A percentile compares a stretch with the other conserved stretches of the same genome.
Evolutionary conservation across 2,797 vertebrate genomes (phyloP).

Genomic region (Typhlichthys subterraneus): DNA sequence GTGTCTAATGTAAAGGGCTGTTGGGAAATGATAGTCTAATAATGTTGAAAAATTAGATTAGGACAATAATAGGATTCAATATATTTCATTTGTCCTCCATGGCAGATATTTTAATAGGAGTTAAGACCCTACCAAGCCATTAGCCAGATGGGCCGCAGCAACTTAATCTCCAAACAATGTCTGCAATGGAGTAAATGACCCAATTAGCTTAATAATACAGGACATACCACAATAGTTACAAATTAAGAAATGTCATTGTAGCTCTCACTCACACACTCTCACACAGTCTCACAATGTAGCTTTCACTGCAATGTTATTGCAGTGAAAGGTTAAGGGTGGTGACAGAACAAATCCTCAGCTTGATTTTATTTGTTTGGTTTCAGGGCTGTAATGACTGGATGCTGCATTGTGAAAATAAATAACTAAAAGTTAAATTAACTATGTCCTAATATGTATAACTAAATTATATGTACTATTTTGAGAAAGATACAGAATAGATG

Average conservation of each 20-base stretch:
- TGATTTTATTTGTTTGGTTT: no score
- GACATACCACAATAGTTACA: conserved; percentile 52
- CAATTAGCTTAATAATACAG: conserved; percentile 79
- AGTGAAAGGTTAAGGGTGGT: conserved; percentile 30
- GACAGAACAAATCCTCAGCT: conserved; percentile 14
- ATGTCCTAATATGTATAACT: no score
- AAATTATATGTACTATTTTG: no score
- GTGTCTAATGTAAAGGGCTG: conserved; percentile 44
- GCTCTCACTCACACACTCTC: conserved; percentile 27
- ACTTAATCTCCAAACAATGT: conserved; percentile 79
- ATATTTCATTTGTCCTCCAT: conserved; percentile 78
- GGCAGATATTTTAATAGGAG: conserved; percentile 81
- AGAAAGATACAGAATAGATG: no score
- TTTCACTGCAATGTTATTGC: conserved; percentile 35
- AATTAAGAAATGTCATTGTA: conserved; percentile 43
- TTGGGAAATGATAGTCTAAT: conserved; percentile 57
- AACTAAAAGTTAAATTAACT: no score
- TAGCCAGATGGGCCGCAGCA: conserved; percentile 79
- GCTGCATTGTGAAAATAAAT: no score
- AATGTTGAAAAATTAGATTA: conserved; percentile 80
- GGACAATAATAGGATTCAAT: conserved; percentile 83
- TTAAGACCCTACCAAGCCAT: conserved; percentile 78
- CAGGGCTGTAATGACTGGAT: no score
- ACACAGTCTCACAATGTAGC: no score
- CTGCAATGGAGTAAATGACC: conserved; percentile 76